Evolutionary conservation across 2,797 vertebrate genomes (phyloP).

Genomic region (Luscinia megarhynchos): DNA sequence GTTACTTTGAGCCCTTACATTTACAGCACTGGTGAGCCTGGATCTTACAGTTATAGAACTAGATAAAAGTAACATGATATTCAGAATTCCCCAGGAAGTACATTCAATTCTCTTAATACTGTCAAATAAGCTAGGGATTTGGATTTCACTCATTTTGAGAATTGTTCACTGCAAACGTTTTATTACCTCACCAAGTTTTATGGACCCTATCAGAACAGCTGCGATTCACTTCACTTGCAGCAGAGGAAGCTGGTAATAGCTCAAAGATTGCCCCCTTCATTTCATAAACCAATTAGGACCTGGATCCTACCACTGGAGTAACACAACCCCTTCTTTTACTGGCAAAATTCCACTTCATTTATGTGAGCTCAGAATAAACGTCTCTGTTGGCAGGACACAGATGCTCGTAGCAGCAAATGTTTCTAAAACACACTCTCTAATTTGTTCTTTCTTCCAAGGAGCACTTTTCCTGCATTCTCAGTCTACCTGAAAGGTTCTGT

Average conservation of each 20-base stretch:
- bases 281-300: slow-evolving; percentile 68
- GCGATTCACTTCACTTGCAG: slow-evolving; percentile 59
- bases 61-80: slow-evolving; percentile 33
- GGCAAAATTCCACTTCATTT: slow-evolving; percentile 64
- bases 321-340: slow-evolving; percentile 50
- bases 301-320: slow-evolving; percentile 38
- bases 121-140: slow-evolving; percentile 47
- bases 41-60: neutral
- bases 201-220: slow-evolving; percentile 67
- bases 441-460: slow-evolving; percentile 20
- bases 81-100: slow-evolving; percentile 13
- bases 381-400: slow-evolving; percentile 57
- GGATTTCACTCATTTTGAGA: slow-evolving; percentile 54
- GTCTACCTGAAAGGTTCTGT: neutral
- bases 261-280: slow-evolving; percentile 62
- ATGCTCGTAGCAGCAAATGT: slow-evolving; percentile 38
- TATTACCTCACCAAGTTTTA: slow-evolving; percentile 51
- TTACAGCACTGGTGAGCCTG: neutral
- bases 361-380: slow-evolving; percentile 41
- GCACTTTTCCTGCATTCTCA: neutral
- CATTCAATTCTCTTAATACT: slow-evolving; percentile 19
- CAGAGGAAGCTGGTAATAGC: slow-evolving; percentile 67
- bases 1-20: neutral
- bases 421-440: slow-evolving; percentile 2
- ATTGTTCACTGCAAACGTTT: slow-evolving; percentile 52